Percentiles rank a stretch among this genome's conserved stretches.
These are phyloP conservation scores for Pocillopora verrucosa DNA, from an alignment of 64 coral and sea anemone species.

Conservation along the genomic window DNA sequence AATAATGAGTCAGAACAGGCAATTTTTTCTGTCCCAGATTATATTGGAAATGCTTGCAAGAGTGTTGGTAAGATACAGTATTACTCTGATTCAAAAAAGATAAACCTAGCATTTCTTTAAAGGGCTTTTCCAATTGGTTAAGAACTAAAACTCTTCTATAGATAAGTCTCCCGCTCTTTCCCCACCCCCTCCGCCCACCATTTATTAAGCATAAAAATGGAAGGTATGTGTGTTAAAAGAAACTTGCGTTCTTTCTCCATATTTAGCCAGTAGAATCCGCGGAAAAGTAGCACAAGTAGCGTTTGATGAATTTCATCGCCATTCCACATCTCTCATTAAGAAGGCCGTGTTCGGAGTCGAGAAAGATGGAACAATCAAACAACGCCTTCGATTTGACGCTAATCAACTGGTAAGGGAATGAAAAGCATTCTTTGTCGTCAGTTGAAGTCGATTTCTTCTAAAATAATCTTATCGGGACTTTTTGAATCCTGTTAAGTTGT, in stretches of 20 bases:
- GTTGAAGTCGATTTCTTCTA: not conserved
- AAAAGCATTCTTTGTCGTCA: not conserved
- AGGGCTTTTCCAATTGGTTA: too few relatives aligned
- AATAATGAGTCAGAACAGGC: slow-evolving; percentile 65
- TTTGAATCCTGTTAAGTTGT: not conserved
- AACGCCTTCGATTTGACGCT: slow-evolving; percentile 76
- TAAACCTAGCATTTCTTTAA: too few relatives aligned
- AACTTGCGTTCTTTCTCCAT: too few relatives aligned
- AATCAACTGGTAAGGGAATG: slow-evolving; percentile 81
- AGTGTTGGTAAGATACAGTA: slow-evolving; percentile 69
- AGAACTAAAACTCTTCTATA: too few relatives aligned
- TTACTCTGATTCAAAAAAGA: too few relatives aligned
- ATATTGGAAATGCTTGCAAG: slow-evolving; percentile 88
- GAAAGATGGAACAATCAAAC: slow-evolving; percentile 72
- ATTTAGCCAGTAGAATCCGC: slow-evolving; percentile 81
- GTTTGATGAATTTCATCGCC: slow-evolving; percentile 96
- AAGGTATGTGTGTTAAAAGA: not conserved
- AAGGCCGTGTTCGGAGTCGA: slow-evolving; percentile 90
- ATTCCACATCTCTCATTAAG: slow-evolving; percentile 77
- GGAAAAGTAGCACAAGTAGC: slow-evolving; percentile 85
- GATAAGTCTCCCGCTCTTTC: too few relatives aligned
- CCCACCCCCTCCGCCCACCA: too few relatives aligned
- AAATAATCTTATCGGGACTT: not conserved
- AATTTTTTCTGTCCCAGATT: slow-evolving; percentile 85
- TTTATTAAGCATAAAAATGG: not conserved